Base-by-base conservation (phyloP, 2,113 vertebrate genomes). In the Poeciliopsis occidentalis region DNA sequence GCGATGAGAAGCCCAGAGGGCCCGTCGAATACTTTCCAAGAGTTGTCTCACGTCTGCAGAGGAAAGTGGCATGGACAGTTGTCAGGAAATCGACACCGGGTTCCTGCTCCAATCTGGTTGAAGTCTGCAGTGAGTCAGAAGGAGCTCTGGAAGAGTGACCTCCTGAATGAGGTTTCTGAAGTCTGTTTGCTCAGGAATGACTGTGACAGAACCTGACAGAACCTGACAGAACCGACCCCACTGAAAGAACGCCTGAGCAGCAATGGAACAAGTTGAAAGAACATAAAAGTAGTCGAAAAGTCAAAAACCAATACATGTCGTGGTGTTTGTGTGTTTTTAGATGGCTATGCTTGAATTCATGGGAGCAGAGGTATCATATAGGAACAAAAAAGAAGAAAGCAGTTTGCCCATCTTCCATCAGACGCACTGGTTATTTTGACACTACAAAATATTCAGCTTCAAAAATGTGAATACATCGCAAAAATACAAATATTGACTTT, bases 121-220 rank as follows among this genome's bases (percentile, higher is more conserved):
- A 69, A 83, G 73, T 76, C 71, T 85, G 82, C 41, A 84, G 85
- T 81, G 85, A 90, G 78, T 87, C 83, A 85, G 81, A 87, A 76
- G 79, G 73, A 76, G 77, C 79, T 82, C 2, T 60, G 34, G 79
- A 86, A 19, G 79, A 72, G 75, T 69, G 82, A 88, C 74, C 66
- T 75, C 84, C 76, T 80, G 80, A 90, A 87, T 73, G 71, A 64
- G 32, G 31, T 75, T 79, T 91, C 90, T 91, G 87, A 93, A 82
- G 86, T 81, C 57, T 19, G 67, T 83, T 82, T 81, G 69, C 60
- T 19, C 68, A 78, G 89, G 81, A 91, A 85, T 63, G 86, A 89
- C 78, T 83, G 79, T 85, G 87, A 86, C 90, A 90, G 84, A 91
- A 86, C 88, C 90, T 85, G 87, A 86, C 90, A 90, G 84, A 91